Evolutionary conservation across 2,888 invertebrate genomes (phyloP), one percentile per base, ranked within the genome.

Genomic region (Phengaris alcon): DNA sequence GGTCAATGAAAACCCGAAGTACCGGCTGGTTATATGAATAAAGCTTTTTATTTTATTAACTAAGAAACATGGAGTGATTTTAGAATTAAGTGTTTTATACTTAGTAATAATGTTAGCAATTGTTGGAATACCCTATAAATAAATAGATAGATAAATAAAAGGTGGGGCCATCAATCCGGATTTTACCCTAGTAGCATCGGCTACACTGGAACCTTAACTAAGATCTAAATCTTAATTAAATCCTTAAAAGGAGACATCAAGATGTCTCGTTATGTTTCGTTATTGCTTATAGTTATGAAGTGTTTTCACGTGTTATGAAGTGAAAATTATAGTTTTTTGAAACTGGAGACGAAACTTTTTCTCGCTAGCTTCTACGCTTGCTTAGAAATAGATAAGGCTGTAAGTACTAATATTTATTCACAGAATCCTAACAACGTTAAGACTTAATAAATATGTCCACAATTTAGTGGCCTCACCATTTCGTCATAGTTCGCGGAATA

Each of bases 401-500:
- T 57, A 57, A 57, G 3, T 57, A n/a, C 3, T n/a, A 15, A 57
- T 57, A 3, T n/a, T 57, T n/a, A 8, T 57, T 57, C 9, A 7
- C 8, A 57, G 3, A 15, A 10, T 59, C 48, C 48, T 3, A 7
- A 48, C 35, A 35, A 35, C 3, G 35, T 35, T 48, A 48, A 48
- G 48, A 48, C 48, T 48, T 48, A 48, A 48, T 6, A 48, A 48
- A 48, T 9, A 59, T 6, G 9, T 59, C 9, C 9, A 59, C 22
- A 59, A 22, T 44, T 64, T 44, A 35, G 3, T 64, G 35, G 6
- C 15, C 35, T 44, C 64, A 2, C 6, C 35, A 0, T 64, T 64
- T 64, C 77, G 76, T 76, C 76, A 77, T 76, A 55, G 68, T 77
- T 77, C 72, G 68, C 74, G 75, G 73, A 75, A 78, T 79, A 78